These are phyloP conservation scores for Chaitophorus viminalis DNA, from an alignment of 2,888 invertebrate species.

Conservation along the genomic window DNA sequence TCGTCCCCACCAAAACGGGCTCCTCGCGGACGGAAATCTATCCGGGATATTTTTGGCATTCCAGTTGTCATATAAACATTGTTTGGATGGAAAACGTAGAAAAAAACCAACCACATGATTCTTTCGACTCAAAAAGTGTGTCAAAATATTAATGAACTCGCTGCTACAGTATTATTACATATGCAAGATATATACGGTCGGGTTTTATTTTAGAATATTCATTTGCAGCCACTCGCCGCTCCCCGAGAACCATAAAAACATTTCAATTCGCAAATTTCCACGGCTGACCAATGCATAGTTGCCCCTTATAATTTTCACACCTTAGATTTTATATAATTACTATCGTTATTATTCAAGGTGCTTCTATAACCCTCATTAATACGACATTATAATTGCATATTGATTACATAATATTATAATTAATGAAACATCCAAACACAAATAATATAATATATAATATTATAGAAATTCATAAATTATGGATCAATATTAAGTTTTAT, in stretches of 20 bases:
- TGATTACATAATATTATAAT: neutral
- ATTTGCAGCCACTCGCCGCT: neutral
- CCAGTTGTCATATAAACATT: conserved; percentile 46
- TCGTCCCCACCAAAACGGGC: conserved; percentile 45
- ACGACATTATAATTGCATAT: too few species aligned
- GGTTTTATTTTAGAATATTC: conserved; percentile 46
- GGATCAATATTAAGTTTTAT: neutral
- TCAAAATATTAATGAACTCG: conserved; percentile 53
- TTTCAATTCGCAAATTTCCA: neutral
- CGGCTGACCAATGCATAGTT: neutral
- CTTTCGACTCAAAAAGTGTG: conserved; percentile 34
- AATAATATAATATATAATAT: neutral
- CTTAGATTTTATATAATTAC: neutral
- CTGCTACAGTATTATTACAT: conserved; percentile 8
- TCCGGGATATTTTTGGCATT: conserved; percentile 62
- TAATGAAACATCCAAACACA: too few species aligned
- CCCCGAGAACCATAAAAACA: neutral
- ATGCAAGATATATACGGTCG: neutral
- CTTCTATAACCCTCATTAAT: too few species aligned
- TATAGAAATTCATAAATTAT: neutral
- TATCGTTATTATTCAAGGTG: too few species aligned
- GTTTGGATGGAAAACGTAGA: conserved; percentile 43
- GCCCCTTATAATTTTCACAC: neutral
- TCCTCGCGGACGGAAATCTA: conserved; percentile 47
- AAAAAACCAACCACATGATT: conserved; percentile 32